phyloP scores from a whole-genome alignment of 2,113 vertebrate genomes.

The Varanus komodoensis region DNA sequence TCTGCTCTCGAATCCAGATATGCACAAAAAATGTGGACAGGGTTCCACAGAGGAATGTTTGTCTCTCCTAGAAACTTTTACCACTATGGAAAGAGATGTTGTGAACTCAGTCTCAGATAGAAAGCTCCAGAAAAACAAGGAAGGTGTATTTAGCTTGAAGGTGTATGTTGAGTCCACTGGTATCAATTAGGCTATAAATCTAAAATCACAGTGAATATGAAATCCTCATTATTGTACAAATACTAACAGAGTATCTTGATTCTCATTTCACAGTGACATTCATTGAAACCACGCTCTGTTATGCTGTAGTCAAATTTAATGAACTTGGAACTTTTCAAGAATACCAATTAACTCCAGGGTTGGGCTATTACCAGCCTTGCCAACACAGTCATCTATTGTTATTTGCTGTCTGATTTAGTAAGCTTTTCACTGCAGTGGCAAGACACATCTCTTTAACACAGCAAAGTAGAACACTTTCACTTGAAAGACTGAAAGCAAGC shows the following conservation, averaged over 20 bases:
- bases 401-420: neutral
- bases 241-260: neutral
- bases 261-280: constrained; percentile 13
- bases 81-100: neutral
- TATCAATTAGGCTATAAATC: constrained; percentile 2
- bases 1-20: neutral
- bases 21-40: neutral
- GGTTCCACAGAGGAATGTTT: neutral
- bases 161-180: neutral
- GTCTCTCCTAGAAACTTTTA: neutral
- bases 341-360: constrained; percentile 23
- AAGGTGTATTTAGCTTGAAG: neutral
- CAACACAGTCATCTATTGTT: constrained; percentile 18
- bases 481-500: neutral
- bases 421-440: neutral
- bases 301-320: neutral
- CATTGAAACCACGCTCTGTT: constrained; percentile 1
- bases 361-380: constrained; percentile 32
- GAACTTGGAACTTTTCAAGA: constrained; percentile 21
- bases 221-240: neutral
- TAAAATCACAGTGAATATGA: neutral
- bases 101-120: constrained; percentile 6
- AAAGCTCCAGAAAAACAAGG: constrained; percentile 24
- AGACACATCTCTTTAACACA: neutral
- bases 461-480: neutral